Conservation (phyloP, 2,113 vertebrate species). For the Illadopsis cleaveri region DNA sequence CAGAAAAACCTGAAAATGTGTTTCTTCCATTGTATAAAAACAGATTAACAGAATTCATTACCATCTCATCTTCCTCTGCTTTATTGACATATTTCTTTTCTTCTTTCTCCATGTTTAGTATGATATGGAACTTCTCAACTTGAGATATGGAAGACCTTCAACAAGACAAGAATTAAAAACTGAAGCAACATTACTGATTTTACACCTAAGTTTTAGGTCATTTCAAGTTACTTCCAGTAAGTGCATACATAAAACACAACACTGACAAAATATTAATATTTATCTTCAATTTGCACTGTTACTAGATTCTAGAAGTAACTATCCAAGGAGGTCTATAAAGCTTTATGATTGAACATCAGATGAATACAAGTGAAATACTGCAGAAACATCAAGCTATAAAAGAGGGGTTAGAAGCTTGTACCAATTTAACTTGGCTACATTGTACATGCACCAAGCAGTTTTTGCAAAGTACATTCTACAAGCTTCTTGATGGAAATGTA, state of each 20-base stretch:
- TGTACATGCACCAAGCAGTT: not conserved
- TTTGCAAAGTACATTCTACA: not conserved
- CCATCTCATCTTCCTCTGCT: conserved; percentile 96
- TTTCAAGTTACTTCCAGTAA: not conserved
- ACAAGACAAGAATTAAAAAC: not conserved
- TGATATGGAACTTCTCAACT: conserved; percentile 18
- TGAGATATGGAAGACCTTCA: conserved; percentile 62
- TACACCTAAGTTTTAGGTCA: not conserved
- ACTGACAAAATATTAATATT: not conserved
- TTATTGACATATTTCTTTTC: conserved; percentile 89
- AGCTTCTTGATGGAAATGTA: not conserved
- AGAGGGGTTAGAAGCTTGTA: not conserved
- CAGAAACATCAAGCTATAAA: not conserved
- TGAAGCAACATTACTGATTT: not conserved
- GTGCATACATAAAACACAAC: not conserved
- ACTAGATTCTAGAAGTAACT: not conserved
- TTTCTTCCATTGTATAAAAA: not conserved
- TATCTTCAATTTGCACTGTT: not conserved
- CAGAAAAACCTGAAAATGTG: not conserved
- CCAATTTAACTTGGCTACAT: not conserved
- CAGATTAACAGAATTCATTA: conserved; percentile 43
- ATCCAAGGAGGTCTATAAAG: not conserved
- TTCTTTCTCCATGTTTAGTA: conserved; percentile 90
- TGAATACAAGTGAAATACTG: not conserved
- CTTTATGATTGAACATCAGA: not conserved